These are phyloP conservation scores for Neodiprion lecontei DNA, from an alignment of 1,140 invertebrate species.

Conservation along the genomic window DNA sequence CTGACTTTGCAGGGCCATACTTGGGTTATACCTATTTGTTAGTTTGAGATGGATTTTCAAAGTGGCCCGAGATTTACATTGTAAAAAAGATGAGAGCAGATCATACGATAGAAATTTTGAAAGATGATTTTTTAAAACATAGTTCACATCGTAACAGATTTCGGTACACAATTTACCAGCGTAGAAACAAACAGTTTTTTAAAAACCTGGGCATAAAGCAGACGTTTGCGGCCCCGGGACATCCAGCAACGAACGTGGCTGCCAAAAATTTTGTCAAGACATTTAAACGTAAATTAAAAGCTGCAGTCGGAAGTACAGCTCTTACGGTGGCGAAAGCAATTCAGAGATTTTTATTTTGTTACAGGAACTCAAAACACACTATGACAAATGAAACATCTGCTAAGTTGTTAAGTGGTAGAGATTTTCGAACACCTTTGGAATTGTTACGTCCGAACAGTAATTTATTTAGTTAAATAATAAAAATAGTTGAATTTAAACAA, in stretches of 20 bases:
- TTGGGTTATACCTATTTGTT: background rate
- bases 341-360: slow-evolving; percentile 20
- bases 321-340: slow-evolving; percentile 10
- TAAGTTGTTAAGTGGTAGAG: slow-evolving; percentile 19
- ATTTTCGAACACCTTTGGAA: slow-evolving; percentile 23
- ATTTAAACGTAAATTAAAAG: slow-evolving; percentile 11
- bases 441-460: slow-evolving; percentile 20
- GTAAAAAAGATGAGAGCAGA: background rate
- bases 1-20: too few species aligned
- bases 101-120: too few species aligned
- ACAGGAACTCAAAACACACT: slow-evolving; percentile 19
- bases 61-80: slow-evolving; percentile 14
- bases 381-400: slow-evolving; percentile 19
- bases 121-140: too few species aligned
- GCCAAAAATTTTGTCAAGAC: slow-evolving; percentile 12
- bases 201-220: slow-evolving; percentile 12
- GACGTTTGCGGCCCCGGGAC: background rate
- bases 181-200: slow-evolving; percentile 1
- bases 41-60: slow-evolving; percentile 22
- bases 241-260: background rate
- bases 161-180: slow-evolving; percentile 15
- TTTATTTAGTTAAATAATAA: background rate
- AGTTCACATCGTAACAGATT: slow-evolving; percentile 9
- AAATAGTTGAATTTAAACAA: slow-evolving; percentile 21
- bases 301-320: slow-evolving; percentile 1